Base-by-base conservation (phyloP, 2,797 vertebrate genomes). In the Labeo calbasu region DNA sequence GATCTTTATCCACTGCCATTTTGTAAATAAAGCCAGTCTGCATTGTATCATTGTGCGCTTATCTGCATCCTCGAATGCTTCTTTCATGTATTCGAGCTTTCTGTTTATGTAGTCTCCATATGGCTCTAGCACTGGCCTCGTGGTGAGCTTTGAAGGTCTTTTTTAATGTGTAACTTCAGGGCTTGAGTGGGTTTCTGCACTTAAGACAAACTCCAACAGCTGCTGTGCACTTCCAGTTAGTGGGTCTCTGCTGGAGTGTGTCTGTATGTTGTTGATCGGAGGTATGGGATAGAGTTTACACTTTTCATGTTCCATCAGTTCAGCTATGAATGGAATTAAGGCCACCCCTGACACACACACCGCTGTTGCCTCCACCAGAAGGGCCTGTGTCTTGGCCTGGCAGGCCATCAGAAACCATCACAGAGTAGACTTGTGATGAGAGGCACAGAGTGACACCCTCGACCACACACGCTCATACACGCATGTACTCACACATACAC, bases 361-460 rank as follows among this genome's bases (percentile, higher is more conserved):
- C 25, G 73, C 59, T 70, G 32, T 51, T 75, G 48, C 53, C 66
- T 81, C 59, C 78, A 85, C 85, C 85, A 84, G 79, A 82, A 83
- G 51, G 65, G 17, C 68, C 82, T 80, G 69, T 76, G 72, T 85
- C 14, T 79, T 76, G 82, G 78, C 25, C 57, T 87, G 82, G 86
- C 87, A 68, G 75, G 68, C 82, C 85, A 88, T 91, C 89, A 75
- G 79, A 89, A 89, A 61, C 65, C 88, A 89, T 90, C 87, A 88
- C 23, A 73, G 82, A 81, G 65, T 63, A 85, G 89, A 89, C 73
- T 71, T 83, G 71, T 90, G 89, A 91, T 85, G 85, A 76, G 87
- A 79, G 85, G 63, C 83, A 81, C 85, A 76, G 81, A 86, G 84
- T 88, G 88, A 89, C 87, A 89, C 77, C 76, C 70, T 79, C 46